A percentile compares a stretch with the other conserved stretches of the same genome.
These are phyloP conservation scores for Agriopis aurantiaria DNA, from an alignment of 2,888 invertebrate species.

Conservation along the genomic window DNA sequence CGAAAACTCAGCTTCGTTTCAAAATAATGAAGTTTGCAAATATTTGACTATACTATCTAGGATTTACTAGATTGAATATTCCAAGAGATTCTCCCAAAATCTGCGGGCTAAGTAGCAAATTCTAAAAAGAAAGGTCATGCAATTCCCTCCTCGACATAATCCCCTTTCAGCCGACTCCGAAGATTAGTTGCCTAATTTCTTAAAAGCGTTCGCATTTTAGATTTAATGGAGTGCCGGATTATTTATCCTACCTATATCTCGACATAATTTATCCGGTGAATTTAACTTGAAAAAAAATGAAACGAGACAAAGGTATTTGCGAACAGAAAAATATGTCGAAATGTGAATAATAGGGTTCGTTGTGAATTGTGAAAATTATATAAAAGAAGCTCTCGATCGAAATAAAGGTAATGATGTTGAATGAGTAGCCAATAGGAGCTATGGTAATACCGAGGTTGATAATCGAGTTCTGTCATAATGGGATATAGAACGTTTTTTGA, in stretches of 20 bases:
- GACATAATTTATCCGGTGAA: slow-evolving; percentile 75
- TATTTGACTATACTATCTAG: slow-evolving; percentile 39
- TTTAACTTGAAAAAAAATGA: slow-evolving; percentile 58
- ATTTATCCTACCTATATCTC: slow-evolving; percentile 60
- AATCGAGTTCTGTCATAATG: slow-evolving; percentile 34
- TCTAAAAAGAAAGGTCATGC: slow-evolving; percentile 55
- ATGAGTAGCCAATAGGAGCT: slow-evolving; percentile 47
- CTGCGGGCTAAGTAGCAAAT: slow-evolving; percentile 10
- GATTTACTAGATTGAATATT: slow-evolving; percentile 35
- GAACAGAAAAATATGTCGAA: slow-evolving; percentile 53
- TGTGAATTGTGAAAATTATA: slow-evolving; percentile 55
- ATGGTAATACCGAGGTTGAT: slow-evolving; percentile 29
- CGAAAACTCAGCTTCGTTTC: slow-evolving; percentile 37
- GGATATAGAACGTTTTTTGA: not conserved
- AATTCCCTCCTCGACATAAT: slow-evolving; percentile 56
- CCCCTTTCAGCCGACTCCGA: slow-evolving; percentile 62
- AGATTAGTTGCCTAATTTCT: slow-evolving; percentile 79
- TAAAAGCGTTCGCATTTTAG: slow-evolving; percentile 78
- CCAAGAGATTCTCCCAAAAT: slow-evolving; percentile 1
- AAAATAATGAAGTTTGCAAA: slow-evolving; percentile 42
- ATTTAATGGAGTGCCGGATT: slow-evolving; percentile 77
- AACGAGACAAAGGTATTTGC: slow-evolving; percentile 25
- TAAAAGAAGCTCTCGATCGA: slow-evolving; percentile 60
- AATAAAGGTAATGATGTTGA: slow-evolving; percentile 64
- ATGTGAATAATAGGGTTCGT: slow-evolving; percentile 71